A percentile compares a stretch with the other conserved stretches of the same genome.
Evolutionary conservation across 2,888 invertebrate genomes (phyloP).

Genomic region (Drosophila anomelani): DNA sequence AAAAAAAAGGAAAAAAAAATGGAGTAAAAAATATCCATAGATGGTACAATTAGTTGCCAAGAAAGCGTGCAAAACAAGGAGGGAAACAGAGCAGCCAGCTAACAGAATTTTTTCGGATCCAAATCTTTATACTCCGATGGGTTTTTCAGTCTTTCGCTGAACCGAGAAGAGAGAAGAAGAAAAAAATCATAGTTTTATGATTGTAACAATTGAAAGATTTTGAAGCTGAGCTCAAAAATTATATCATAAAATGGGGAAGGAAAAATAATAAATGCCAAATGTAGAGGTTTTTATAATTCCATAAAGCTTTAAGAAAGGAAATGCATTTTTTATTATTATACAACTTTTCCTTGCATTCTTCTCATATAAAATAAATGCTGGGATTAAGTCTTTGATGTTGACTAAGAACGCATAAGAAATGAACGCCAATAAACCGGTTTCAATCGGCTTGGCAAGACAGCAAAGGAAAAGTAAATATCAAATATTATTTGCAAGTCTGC

Average conservation of each 20-base stretch:
- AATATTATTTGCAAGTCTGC: background rate
- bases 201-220: background rate
- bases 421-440: slow-evolving; percentile 2
- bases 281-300: too few relatives aligned
- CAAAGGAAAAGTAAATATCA: background rate
- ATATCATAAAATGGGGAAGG: background rate
- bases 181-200: slow-evolving; percentile 1
- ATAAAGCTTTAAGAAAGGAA: background rate
- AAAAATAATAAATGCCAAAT: background rate
- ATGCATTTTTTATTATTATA: background rate
- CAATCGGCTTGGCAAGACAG: slow-evolving; percentile 3
- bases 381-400: background rate
- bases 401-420: slow-evolving; percentile 5
- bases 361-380: too few relatives aligned
- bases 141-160: slow-evolving; percentile 6
- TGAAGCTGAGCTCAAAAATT: background rate
- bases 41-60: slow-evolving; percentile 52
- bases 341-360: background rate
- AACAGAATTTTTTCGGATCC: slow-evolving; percentile 34
- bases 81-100: slow-evolving; percentile 24
- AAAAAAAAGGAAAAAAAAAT: slow-evolving; percentile 14
- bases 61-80: slow-evolving; percentile 69
- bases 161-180: background rate
- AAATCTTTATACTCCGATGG: slow-evolving; percentile 38
- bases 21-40: slow-evolving; percentile 21